A percentile compares a stretch with the other conserved stretches of the same genome.
Evolutionary conservation across 1,140 invertebrate species (phyloP).

Genomic region (Uloborus diversus): DNA sequence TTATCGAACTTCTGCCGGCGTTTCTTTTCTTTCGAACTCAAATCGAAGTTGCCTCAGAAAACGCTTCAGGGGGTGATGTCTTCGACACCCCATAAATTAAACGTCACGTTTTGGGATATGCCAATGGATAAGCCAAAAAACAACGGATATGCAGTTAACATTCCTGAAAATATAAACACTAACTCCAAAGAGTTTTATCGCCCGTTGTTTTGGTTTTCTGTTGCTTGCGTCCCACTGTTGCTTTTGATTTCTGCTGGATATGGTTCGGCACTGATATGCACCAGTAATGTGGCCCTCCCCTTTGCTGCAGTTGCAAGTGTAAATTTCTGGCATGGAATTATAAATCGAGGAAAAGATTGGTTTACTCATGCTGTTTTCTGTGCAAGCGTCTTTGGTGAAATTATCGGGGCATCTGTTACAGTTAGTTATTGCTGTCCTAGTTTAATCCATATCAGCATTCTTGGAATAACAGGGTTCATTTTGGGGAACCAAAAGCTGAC

Average conservation of each 20-base stretch:
- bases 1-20: no score
- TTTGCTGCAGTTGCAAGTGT: constrained; percentile 23
- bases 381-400: constrained; percentile 24
- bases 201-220: not conserved
- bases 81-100: constrained; percentile 37
- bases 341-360: not conserved
- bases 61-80: constrained; percentile 17
- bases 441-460: not conserved
- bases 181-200: not conserved
- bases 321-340: constrained; percentile 23
- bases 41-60: no score
- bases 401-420: not conserved
- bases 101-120: constrained; percentile 49
- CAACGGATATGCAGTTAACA: constrained; percentile 22
- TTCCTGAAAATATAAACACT: not conserved
- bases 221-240: no score
- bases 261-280: not conserved
- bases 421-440: not conserved
- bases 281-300: not conserved
- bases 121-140: constrained; percentile 1
- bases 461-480: not conserved
- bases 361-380: constrained; percentile 16
- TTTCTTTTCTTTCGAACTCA: not conserved
- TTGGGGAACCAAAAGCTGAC: constrained; percentile 17
- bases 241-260: not conserved